Conservation (phyloP, 2,113 vertebrate genomes). For the Daboia siamensis region DNA sequence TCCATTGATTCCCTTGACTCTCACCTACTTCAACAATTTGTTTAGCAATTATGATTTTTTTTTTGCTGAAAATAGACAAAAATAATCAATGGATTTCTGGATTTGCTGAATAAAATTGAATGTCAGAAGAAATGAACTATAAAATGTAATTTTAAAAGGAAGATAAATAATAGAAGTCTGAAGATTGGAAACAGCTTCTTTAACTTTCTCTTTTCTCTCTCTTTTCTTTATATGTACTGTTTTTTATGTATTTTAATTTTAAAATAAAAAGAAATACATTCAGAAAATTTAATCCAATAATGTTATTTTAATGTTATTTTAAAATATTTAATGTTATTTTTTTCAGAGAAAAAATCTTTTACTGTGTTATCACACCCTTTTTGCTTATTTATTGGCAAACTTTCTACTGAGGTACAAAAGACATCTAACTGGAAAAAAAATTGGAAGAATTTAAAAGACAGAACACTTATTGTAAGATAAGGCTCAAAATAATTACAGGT, state of each 20-base stretch:
- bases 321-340: neutral
- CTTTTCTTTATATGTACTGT: neutral
- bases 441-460: neutral
- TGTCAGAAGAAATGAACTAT: no score
- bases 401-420: neutral
- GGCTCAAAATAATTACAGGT: neutral
- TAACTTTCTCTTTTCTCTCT: neutral
- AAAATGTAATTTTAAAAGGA: neutral
- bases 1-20: neutral
- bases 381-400: neutral
- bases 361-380: neutral
- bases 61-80: neutral
- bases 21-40: neutral
- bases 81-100: neutral
- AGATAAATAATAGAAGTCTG: neutral
- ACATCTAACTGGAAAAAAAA: neutral
- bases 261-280: neutral
- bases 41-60: neutral
- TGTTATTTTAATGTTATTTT: neutral
- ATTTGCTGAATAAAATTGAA: neutral
- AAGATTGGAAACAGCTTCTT: neutral
- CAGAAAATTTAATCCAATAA: neutral
- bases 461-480: neutral
- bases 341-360: neutral
- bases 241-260: neutral